These are phyloP conservation scores for Aplochiton taeniatus DNA, from an alignment of 2,797 vertebrate genomes.

Conservation along the genomic window DNA sequence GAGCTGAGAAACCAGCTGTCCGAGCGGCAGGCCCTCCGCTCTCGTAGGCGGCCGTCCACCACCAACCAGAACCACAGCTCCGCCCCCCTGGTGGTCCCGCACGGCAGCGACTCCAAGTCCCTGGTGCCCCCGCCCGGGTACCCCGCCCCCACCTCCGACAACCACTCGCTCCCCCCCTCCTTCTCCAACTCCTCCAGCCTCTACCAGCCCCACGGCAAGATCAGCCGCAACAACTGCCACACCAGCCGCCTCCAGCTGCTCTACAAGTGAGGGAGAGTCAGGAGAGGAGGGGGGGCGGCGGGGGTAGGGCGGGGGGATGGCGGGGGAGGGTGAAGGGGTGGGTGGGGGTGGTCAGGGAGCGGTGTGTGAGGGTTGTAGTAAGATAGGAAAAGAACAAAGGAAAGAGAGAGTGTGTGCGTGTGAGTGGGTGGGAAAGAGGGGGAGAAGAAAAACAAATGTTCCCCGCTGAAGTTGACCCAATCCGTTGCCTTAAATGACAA, in stretches of 20 bases:
- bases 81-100: conserved; percentile 52
- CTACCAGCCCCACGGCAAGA: conserved; percentile 79
- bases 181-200: conserved; percentile 76
- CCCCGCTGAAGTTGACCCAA: too few species aligned
- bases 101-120: conserved; percentile 64
- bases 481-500: too few species aligned
- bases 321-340: neutral
- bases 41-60: conserved; percentile 79
- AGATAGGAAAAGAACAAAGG: neutral
- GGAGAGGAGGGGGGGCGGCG: neutral
- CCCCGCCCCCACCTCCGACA: conserved; percentile 63
- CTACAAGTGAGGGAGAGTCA: conserved; percentile 78
- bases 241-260: conserved; percentile 86
- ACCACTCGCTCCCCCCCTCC: conserved; percentile 68
- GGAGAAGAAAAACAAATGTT: too few species aligned
- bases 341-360: neutral
- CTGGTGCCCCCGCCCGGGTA: conserved; percentile 71
- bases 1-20: conserved; percentile 89
- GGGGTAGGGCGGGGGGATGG: neutral
- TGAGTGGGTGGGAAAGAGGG: neutral
- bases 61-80: conserved; percentile 73
- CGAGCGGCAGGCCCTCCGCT: conserved; percentile 84
- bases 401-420: neutral
- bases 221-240: conserved; percentile 86
- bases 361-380: neutral